phyloP scores from a whole-genome alignment of 2,888 invertebrate genomes.

The Stramonita haemastoma region DNA sequence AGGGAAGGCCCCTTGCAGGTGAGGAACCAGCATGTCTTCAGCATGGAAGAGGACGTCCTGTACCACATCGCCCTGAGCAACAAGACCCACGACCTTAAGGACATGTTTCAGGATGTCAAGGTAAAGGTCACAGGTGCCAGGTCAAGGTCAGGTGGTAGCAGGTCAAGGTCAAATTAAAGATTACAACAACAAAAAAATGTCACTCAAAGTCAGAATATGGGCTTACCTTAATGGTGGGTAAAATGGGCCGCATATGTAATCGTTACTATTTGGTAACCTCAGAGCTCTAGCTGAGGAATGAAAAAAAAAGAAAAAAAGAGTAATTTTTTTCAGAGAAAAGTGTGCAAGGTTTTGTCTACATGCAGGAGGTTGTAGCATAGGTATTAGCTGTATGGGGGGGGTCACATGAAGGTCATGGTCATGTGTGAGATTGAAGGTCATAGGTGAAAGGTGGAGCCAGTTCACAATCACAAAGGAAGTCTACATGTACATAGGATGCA shows the following conservation, averaged over 20 bases:
- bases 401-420: too few relatives aligned
- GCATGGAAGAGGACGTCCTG: slow-evolving; percentile 64
- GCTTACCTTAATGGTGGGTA: neutral
- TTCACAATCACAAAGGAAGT: too few relatives aligned
- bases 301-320: too few relatives aligned
- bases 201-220: neutral
- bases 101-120: slow-evolving; percentile 97
- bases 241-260: neutral
- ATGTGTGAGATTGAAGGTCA: neutral
- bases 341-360: too few relatives aligned
- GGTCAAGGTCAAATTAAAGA: neutral
- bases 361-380: too few relatives aligned
- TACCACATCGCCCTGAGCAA: slow-evolving; percentile 68
- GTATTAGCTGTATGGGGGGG: too few relatives aligned
- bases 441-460: neutral
- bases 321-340: too few relatives aligned
- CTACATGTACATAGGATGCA: too few relatives aligned
- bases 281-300: too few relatives aligned
- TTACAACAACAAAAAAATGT: neutral
- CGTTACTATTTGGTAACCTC: too few relatives aligned
- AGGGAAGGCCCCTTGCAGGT: slow-evolving; percentile 58
- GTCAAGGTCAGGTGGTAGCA: neutral
- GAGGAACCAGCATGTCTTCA: slow-evolving; percentile 58
- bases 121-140: slow-evolving; percentile 79
- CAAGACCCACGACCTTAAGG: slow-evolving; percentile 79